Evolutionary conservation across 2,113 vertebrate genomes (phyloP), one percentile per base, ranked within the genome.

Genomic region (Pachycephala philippinensis): DNA sequence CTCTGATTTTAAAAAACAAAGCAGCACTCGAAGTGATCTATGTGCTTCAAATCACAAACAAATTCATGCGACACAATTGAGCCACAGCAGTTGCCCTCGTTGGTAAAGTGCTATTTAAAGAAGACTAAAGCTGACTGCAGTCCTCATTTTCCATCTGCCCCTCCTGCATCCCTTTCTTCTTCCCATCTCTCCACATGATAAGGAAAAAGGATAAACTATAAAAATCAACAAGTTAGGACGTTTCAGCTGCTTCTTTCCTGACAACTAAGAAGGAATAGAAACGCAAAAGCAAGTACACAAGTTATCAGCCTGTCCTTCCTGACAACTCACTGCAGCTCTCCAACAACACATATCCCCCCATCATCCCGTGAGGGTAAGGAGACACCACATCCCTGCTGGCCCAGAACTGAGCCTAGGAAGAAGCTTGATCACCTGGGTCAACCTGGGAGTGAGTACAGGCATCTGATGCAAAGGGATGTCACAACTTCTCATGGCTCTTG

Each of bases 41-140:
- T 16, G 17, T 23, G 23, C 47, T 80, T 64, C 50, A 69, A 68
- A 53, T 81, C 71, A 71, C 39, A 79, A 47, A 56, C 1, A 53
- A 66, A 65, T 68, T 59, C 9, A 39, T 9, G 6, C 66, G 72
- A 79, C 39, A 61, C 17, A 77, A 3, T 1, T 39, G 40, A 92
- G 37, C 28, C 65, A 19, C 5, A 3, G 37, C 8, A 13, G 23
- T 60, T 27, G 3, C 26, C 13, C 9, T 2, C 0, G 1, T 9
- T 64, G 6, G 47, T 37, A n/a, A 82, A 77, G 11, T 33, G 24
- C 33, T 87, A 39, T 47, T 89, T 76, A 88, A 87, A 79, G 20
- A 59, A 23, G 5, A 61, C 37, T 37, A 39, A 35, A 69, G 19
- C 59, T 77, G 66, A 42, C 39, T 50, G 31, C 17, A 82, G 30